Base-by-base conservation (phyloP, 2,888 invertebrate genomes). In the Ametastegia equiseti region DNA sequence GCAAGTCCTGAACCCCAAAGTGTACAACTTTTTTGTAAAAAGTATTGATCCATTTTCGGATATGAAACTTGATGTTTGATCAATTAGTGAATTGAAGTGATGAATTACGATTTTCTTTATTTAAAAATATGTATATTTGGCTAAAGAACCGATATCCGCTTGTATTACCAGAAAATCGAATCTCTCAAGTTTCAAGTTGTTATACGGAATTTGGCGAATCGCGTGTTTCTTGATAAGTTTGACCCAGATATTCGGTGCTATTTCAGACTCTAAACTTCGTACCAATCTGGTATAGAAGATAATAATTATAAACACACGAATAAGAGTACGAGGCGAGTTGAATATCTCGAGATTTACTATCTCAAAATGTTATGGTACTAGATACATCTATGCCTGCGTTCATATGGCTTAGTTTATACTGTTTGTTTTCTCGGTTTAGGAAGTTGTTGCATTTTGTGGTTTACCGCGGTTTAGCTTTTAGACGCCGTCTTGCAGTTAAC, bases 391-490 rank as follows among this genome's bases (percentile, higher is more conserved):
- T n/a, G n/a, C n/a, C n/a, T 13, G 5, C 23, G 42, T 42, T 69
- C n/a, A 15, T 47, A 47, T 47, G 27, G 71, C 23, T 45, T 23
- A 45, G 42, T 15, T 42, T 9, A 7, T 33, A 54, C n/a, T 71
- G 75, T 75, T 54, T 75, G 54, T 75, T 75, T 36, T 13, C n/a
- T 36, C 36, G 33, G 30, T 33, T 45, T 19, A 30, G 7, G 36
- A 33, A n/a, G 50, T 75, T 75, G 50, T 54, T 75, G 75, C 75
- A 75, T 75, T 54, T 75, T 45, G 54, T 54, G 33, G 33, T 75
- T 71, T 45, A 71, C 71, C 13, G 71, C 15, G 15, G n/a, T n/a
- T n/a, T 30, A 71, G 47, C 71, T 75, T 33, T n/a, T 33, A 4
- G 54, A 23, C 45, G 45, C 1, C 39, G n/a, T 50, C 71, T 47